Evolutionary conservation across 2,888 invertebrate genomes (phyloP), one percentile per base, ranked within the genome.

Genomic region (Calameuta idolon): DNA sequence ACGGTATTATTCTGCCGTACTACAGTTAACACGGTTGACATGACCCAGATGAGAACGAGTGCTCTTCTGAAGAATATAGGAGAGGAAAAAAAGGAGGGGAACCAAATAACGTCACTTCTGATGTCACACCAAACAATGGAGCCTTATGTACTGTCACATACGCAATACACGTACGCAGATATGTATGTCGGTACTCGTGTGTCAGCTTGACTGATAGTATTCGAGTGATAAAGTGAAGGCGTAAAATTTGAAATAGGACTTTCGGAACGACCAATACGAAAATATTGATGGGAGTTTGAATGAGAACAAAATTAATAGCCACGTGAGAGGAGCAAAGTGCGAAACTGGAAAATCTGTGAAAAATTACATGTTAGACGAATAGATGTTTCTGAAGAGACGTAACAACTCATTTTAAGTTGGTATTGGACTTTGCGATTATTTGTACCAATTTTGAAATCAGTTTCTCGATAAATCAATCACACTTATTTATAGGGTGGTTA

Each of bases 31-130:
- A 80, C 69, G 76, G 79, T 75, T 85, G 86, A 86, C 86, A 83
- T 82, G 86, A 86, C 84, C 86, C 81, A 86, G 84, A 87, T 86
- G 84, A 80, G 79, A 81, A 85, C 80, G 84, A 84, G 83, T 77
- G 79, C 84, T 85, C 85, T 85, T 81, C 79, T 77, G 68, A 77
- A 23, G 30, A 34, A 31, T 31, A 23, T 55, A 23, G 55, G 23
- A 23, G 40, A 40, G 40, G 4, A 15, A 23, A 55, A 69, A 69
- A 31, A 71, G 11, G 71, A 15, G 31, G 31, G 31, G 15, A 71
- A 12, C 12, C 23, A 34, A 74, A 74, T 35, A 35, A 30, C 35
- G 74, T 35, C 74, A 74, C 37, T 34, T 35, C 37, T 74, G 74
- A 34, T n/a, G 74, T 74, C 74, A 74, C 35, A 55, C 23, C 55